Evolutionary conservation across 2,888 invertebrate species (phyloP).

Genomic region (Dorcus parallelipipedus): DNA sequence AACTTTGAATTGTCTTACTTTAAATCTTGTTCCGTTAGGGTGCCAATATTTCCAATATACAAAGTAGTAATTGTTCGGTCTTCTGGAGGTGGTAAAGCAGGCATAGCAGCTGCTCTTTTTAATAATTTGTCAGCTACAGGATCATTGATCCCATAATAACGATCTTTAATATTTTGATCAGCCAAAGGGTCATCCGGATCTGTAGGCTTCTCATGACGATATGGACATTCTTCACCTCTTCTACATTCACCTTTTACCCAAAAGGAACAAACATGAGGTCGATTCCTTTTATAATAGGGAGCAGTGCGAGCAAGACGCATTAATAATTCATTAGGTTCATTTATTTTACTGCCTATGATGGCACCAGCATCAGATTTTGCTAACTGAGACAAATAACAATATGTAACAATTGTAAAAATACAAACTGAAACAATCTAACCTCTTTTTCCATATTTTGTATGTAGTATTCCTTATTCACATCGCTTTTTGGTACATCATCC

Average conservation of each 20-base stretch:
- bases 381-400: slow-evolving; percentile 30
- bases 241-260: slow-evolving; percentile 99
- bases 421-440: slow-evolving; percentile 49
- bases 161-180: slow-evolving; percentile 93
- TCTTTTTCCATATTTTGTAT: slow-evolving; percentile 87
- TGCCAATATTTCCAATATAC: slow-evolving; percentile 91
- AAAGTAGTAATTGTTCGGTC: slow-evolving; percentile 95
- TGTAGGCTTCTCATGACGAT: slow-evolving; percentile 92
- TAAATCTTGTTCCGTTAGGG: slow-evolving; percentile 86
- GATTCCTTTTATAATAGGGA: slow-evolving; percentile 92
- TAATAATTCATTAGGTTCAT: slow-evolving; percentile 76
- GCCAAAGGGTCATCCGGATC: slow-evolving; percentile 96
- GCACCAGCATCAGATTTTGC: slow-evolving; percentile 47
- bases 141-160: slow-evolving; percentile 92
- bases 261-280: slow-evolving; percentile 95
- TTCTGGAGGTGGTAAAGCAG: slow-evolving; percentile 91
- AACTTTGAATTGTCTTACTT: slow-evolving; percentile 44
- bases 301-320: slow-evolving; percentile 86
- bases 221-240: slow-evolving; percentile 94
- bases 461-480: slow-evolving; percentile 93
- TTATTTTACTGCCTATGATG: slow-evolving; percentile 67
- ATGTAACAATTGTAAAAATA: background rate
- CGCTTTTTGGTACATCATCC: slow-evolving; percentile 88
- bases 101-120: slow-evolving; percentile 88
- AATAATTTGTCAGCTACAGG: slow-evolving; percentile 94